Conservation (phyloP, 2,888 invertebrate species). For the Pimpla rufipes region DNA sequence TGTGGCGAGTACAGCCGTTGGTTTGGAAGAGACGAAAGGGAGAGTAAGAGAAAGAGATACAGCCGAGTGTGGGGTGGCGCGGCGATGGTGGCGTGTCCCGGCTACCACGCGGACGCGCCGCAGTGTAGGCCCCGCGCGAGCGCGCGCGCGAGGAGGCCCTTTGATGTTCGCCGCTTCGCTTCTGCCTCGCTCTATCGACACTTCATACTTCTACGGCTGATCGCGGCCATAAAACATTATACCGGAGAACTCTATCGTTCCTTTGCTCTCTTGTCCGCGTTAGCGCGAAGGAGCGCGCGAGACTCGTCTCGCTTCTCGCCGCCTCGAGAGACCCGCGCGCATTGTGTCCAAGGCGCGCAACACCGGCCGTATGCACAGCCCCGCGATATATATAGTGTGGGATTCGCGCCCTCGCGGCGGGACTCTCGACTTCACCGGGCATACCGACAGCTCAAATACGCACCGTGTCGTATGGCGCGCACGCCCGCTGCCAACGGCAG, state of each 20-base stretch:
- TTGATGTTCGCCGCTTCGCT: constrained; percentile 85
- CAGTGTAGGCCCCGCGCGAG: constrained; percentile 49
- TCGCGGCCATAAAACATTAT: constrained; percentile 85
- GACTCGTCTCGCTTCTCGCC: constrained; percentile 67
- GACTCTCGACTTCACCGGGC: constrained; percentile 19
- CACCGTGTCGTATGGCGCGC: not conserved
- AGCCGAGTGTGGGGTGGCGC: constrained; percentile 66
- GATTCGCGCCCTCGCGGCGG: constrained; percentile 63
- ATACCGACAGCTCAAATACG: constrained; percentile 26
- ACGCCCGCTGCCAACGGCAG: not conserved
- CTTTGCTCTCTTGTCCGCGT: constrained; percentile 45
- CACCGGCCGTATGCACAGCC: constrained; percentile 75
- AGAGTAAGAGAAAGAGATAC: constrained; percentile 72
- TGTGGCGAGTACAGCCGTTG: not conserved
- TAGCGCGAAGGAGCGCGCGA: constrained; percentile 45
- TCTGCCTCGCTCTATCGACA: constrained; percentile 85
- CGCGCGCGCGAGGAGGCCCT: constrained; percentile 78
- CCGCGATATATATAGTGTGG: constrained; percentile 68
- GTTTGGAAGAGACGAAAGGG: constrained; percentile 64
- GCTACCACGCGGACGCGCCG: constrained; percentile 72
- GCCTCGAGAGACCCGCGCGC: constrained; percentile 63
- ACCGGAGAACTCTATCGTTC: constrained; percentile 74
- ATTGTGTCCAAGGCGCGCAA: constrained; percentile 79
- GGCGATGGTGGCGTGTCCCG: constrained; percentile 70
- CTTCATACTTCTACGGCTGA: constrained; percentile 85